Evolutionary conservation across 2,113 vertebrate species (phyloP).

Genomic region (Malurus elegans): DNA sequence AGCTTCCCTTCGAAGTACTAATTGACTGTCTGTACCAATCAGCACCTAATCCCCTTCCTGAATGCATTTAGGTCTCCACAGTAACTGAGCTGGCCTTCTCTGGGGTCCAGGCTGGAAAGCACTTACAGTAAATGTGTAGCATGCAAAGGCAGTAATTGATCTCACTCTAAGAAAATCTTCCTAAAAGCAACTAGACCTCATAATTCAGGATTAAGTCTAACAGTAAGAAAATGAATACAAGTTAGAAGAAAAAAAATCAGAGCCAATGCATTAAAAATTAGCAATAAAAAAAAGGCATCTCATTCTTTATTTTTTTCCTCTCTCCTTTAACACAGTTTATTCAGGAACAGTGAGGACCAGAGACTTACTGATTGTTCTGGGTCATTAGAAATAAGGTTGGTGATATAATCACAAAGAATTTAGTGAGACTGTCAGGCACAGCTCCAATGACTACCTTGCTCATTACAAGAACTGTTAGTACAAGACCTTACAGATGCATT

Average conservation of each 20-base stretch:
- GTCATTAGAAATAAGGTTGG: neutral
- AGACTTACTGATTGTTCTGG: neutral
- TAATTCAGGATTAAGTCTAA: neutral
- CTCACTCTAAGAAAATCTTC: neutral
- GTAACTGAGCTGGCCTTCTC: slow-evolving; percentile 65
- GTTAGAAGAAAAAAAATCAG: neutral
- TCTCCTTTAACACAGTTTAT: neutral
- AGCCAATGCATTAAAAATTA: neutral
- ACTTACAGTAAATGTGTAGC: slow-evolving; percentile 29
- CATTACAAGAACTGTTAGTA: neutral
- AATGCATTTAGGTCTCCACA: slow-evolving; percentile 68
- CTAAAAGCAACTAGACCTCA: neutral
- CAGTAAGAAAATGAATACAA: neutral
- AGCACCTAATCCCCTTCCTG: slow-evolving; percentile 70
- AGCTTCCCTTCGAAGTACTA: slow-evolving; percentile 78
- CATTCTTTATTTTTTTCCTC: no score
- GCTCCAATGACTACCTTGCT: neutral
- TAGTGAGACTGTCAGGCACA: neutral
- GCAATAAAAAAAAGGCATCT: neutral
- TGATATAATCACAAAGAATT: neutral
- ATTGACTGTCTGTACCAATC: slow-evolving; percentile 81
- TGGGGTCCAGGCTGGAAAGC: slow-evolving; percentile 6
- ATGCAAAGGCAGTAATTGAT: slow-evolving; percentile 16
- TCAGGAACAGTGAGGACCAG: neutral
- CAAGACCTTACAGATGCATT: neutral